Evolutionary conservation across 2,797 vertebrate genomes (phyloP), one percentile per base, ranked within the genome.

Genomic region (Coregonus sp.): DNA sequence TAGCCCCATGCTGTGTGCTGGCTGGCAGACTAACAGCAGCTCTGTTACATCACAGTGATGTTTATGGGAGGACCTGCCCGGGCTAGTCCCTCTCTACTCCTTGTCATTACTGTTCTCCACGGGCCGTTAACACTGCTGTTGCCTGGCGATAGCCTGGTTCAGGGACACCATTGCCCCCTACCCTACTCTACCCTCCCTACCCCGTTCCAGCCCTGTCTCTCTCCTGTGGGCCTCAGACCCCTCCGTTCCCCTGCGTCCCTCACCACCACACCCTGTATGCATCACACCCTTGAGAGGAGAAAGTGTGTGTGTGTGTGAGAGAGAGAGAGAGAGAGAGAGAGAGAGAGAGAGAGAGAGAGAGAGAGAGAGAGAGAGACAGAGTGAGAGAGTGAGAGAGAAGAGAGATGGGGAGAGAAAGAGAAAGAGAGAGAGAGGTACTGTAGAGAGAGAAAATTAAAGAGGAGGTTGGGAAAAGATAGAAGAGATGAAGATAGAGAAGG

Each of bases 31-130:
- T 25, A 63, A 20, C 59, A 63, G n/a, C 54, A 59, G 74, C 61
- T 78, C 75, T 77, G 74, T 63, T 76, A 73, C 84, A 86, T 80
- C 74, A 37, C 18, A 29, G 14, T 16, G 73, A 77, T 74, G 80
- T 80, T 82, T 73, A 71, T 79, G 37, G 72, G 72, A 35, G 72
- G 77, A 59, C 40, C 51, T 77, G 50, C 50, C 52, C 14, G 6
- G 54, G 31, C 29, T 15, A 31, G 31, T 12, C 50, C 51, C 47
- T 35, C 63, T 4, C 67, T 5, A 74, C 18, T 61, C 52, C 33
- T 72, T 61, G 16, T 80, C 75, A 82, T 84, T 84, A 81, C 54
- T 7, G 1, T 47, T 71, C 71, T 80, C 80, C 75, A 59, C 15
- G 61, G 77, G 79, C 75, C 76, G 25, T 68, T 3, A 9, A 4